Evolutionary conservation across 2,888 invertebrate genomes (phyloP), one percentile per base, ranked within the genome.

Genomic region (Phengaris alcon): DNA sequence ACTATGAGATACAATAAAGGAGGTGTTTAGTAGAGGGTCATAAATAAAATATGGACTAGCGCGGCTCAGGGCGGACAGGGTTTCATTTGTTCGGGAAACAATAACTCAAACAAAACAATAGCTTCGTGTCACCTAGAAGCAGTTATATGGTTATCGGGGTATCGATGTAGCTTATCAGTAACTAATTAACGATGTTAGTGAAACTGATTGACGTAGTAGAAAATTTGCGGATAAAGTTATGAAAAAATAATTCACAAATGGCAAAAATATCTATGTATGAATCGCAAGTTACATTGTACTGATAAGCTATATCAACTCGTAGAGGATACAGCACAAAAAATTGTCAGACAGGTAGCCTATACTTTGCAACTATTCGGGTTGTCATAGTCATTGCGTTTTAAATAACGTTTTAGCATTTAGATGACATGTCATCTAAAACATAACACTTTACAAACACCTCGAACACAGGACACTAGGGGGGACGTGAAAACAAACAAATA

Each of bases 91-190:
- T 84, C 88, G 87, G 90, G 84, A 82, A 88, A 90, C 88, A 82
- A 87, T 79, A 88, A 90, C 87, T 82, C 80, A 88, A 83, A 90
- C 85, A 90, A 86, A 89, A 91, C 84, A 88, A 85, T 91, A 92
- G 91, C 93, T 87, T 85, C 89, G 90, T 92, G 93, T 91, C 84
- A 89, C 93, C 93, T 93, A 94, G 86, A 94, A 94, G 94, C 94
- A 84, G 82, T 85, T 82, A 88, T 84, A 90, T 87, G 88, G 85
- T 88, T 85, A 80, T 86, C 83, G 81, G 85, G 85, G 81, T 79
- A 82, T 85, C 85, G 85, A 86, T 85, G 85, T 85, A 90, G 88
- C 84, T 83, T 88, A 88, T 87, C 87, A 87, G 87, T 84, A 81
- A 76, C 70, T 68, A 1, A 55, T 54, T 72, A 46, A 55, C 51